A percentile compares a stretch with the other conserved stretches of the same genome.
phyloP scores from a whole-genome alignment of 1,140 invertebrate species.

The Aphelenchoides besseyi region DNA sequence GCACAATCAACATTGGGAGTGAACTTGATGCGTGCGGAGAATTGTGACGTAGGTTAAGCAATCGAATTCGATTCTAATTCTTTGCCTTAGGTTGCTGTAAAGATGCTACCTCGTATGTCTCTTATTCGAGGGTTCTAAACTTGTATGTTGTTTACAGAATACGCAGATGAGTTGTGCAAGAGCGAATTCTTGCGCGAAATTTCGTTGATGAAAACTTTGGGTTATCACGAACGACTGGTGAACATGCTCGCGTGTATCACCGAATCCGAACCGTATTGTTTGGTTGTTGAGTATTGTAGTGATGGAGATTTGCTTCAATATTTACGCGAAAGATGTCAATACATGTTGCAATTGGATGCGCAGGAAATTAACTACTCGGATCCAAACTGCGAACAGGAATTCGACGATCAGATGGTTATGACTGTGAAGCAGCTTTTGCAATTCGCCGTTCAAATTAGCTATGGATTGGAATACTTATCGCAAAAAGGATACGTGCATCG shows the following conservation, averaged over 20 bases:
- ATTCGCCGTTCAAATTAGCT: slow-evolving; percentile 62
- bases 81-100: too few species aligned
- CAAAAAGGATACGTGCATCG: slow-evolving; percentile 66
- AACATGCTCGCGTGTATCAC: slow-evolving; percentile 66
- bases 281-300: slow-evolving; percentile 65
- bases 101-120: slow-evolving; percentile 63
- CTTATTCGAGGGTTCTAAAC: slow-evolving; percentile 19
- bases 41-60: too few species aligned
- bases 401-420: slow-evolving; percentile 59
- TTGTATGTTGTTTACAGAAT: slow-evolving; percentile 58
- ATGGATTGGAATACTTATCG: slow-evolving; percentile 64
- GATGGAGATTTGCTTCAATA: slow-evolving; percentile 65
- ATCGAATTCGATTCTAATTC: too few species aligned
- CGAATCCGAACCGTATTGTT: slow-evolving; percentile 64
- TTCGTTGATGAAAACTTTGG: slow-evolving; percentile 65
- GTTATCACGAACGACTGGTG: slow-evolving; percentile 64
- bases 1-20: slow-evolving; percentile 59
- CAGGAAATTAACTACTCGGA: slow-evolving; percentile 53
- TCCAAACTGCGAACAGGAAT: slow-evolving; percentile 42
- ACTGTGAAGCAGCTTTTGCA: slow-evolving; percentile 59
- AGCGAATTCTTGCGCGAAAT: slow-evolving; percentile 66
- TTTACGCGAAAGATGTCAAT: slow-evolving; percentile 61
- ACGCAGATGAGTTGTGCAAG: slow-evolving; percentile 60
- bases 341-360: slow-evolving; percentile 57
- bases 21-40: slow-evolving; percentile 62